Base-by-base conservation (phyloP, 2,113 vertebrate genomes). In the Catharus fuscescens region DNA sequence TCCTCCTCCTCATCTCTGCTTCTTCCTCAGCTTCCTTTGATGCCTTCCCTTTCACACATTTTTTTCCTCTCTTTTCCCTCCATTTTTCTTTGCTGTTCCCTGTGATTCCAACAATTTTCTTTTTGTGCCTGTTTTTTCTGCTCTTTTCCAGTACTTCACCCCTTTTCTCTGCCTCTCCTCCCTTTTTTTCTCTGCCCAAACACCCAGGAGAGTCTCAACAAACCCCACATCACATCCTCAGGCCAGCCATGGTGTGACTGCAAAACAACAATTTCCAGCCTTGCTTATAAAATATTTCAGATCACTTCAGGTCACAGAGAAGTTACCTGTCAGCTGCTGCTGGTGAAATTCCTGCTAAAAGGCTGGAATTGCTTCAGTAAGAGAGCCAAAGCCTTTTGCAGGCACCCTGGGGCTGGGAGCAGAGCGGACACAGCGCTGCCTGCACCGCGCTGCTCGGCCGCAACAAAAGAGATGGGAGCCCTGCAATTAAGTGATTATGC, bases 401-500 rank as follows among this genome's bases (percentile, higher is more conserved):
- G 95, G 45, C 95, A 19, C 61, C 20, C 77, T 4, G 50, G 50
- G 76, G 71, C 47, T 72, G 26, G 48, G 56, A 92, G 64, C 16
- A 47, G 56, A 91, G 64, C 14, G 6, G 78, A 28, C 38, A 3
- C 71, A 45, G 50, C 6, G 9, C 87, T 71, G 87, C 87, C 93
- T 86, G 90, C 81, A 94, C 69, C 23, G 83, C 80, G 84, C 70
- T 81, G 66, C 48, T 80, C 76, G 47, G 23, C 4, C 67, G 71
- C 82, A 85, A 86, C 79, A 84, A 90, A 69, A 95, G 95, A 95
- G 61, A 93, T 79, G 79, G 36, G 94, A 96, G 90, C 92, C 50
- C 86, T 86, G 81, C 86, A 97, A 97, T 97, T 96, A 96, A 95
- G 86, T 91, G 95, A 96, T 98, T 97, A 96, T 93, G 93, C 93